A percentile compares a stretch with the other conserved stretches of the same genome.
These are phyloP conservation scores for Catharus bicknelli DNA, from an alignment of 2,113 vertebrate species.

Conservation along the genomic window DNA sequence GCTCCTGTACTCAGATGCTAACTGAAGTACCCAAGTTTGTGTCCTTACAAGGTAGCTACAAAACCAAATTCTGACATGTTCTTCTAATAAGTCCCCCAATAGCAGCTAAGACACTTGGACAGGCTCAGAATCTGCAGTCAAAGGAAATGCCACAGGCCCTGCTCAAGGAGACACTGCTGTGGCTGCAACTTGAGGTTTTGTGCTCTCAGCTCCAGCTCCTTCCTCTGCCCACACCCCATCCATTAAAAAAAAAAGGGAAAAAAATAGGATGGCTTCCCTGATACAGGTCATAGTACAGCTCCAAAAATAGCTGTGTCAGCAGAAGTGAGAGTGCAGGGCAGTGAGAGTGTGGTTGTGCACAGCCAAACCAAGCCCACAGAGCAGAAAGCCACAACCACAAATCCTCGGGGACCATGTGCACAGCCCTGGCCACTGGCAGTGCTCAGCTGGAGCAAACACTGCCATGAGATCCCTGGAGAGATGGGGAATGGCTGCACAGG, in stretches of 20 bases:
- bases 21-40: not conserved
- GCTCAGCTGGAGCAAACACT: not conserved
- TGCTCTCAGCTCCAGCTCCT: not conserved
- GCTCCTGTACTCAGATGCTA: not conserved
- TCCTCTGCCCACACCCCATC: not conserved
- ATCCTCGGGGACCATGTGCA: not conserved
- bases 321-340: not conserved
- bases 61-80: not conserved
- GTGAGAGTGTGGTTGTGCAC: not conserved
- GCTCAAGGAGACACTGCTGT: not conserved
- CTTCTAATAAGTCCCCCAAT: not conserved
- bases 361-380: not conserved
- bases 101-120: not conserved
- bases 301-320: not conserved
- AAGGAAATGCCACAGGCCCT: not conserved
- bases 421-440: not conserved
- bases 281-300: conserved; percentile 1
- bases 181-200: not conserved
- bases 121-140: not conserved
- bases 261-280: not conserved
- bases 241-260: not conserved
- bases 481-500: not conserved
- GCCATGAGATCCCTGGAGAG: not conserved
- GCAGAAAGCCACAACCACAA: not conserved
- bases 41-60: not conserved